Conservation (phyloP, 23 tunicate species). For the Ascidia mentula region DNA sequence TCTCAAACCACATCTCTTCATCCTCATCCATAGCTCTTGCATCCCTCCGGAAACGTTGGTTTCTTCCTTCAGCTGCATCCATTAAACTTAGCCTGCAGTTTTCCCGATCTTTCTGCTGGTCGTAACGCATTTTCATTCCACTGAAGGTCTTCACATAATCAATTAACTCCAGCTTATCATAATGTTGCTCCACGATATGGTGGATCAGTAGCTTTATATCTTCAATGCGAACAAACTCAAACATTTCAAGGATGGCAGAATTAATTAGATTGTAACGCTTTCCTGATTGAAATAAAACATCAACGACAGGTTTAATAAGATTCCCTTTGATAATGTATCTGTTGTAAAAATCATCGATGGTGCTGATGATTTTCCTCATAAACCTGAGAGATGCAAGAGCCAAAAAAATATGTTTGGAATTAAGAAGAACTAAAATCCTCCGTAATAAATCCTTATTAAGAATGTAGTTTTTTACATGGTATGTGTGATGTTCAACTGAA, state of each 20-base stretch:
- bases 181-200: conserved; percentile 64
- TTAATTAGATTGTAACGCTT: conserved; percentile 86
- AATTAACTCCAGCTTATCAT: conserved; percentile 47
- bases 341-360: conserved; percentile 78
- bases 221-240: conserved; percentile 77
- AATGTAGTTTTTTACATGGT: conserved; percentile 90
- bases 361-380: conserved; percentile 76
- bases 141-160: conserved; percentile 79
- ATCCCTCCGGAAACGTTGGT: conserved; percentile 79
- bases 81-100: conserved; percentile 1
- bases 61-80: not conserved
- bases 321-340: conserved; percentile 89
- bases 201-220: conserved; percentile 54
- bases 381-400: conserved; percentile 84
- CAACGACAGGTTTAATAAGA: conserved; percentile 85
- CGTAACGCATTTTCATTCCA: conserved; percentile 67
- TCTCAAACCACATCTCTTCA: conserved; percentile 93
- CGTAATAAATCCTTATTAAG: conserved; percentile 80
- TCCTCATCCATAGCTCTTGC: conserved; percentile 77
- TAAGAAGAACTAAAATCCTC: conserved; percentile 73
- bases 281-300: conserved; percentile 65
- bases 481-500: conserved; percentile 93
- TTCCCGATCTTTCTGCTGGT: conserved; percentile 71
- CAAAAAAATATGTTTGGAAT: conserved; percentile 75
- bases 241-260: conserved; percentile 85